A percentile compares a stretch with the other conserved stretches of the same genome.
Evolutionary conservation across 2,797 vertebrate species (phyloP).

Genomic region (Linurgus olivaceus): DNA sequence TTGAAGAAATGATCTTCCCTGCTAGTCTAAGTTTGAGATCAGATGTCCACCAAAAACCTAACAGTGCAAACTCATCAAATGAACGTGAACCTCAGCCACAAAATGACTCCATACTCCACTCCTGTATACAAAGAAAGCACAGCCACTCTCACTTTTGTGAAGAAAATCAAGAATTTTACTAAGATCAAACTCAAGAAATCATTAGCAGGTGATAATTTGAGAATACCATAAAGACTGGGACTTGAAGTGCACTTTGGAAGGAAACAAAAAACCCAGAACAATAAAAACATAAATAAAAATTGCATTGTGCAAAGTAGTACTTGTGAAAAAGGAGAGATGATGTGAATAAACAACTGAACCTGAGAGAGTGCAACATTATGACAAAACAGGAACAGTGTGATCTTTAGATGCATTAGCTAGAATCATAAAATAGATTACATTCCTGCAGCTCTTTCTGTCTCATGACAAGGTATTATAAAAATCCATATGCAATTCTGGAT

Average conservation of each 20-base stretch:
- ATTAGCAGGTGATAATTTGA: not conserved
- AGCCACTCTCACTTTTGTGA: not conserved
- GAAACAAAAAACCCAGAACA: not conserved
- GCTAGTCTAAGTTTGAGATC: not conserved
- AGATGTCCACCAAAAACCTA: not conserved
- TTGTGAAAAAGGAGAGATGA: not conserved
- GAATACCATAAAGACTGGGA: not conserved
- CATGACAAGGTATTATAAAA: not conserved
- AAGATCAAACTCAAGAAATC: not conserved
- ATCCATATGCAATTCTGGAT: not conserved
- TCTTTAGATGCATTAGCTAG: not conserved
- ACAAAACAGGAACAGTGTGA: not conserved
- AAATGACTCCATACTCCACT: not conserved
- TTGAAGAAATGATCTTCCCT: not conserved
- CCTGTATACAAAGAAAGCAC: not conserved
- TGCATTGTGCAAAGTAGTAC: not conserved
- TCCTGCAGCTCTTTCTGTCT: not conserved
- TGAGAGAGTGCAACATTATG: not conserved
- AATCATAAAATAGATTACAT: not conserved
- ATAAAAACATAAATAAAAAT: not conserved
- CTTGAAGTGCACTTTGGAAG: not conserved
- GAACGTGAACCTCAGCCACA: not conserved
- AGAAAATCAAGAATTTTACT: not conserved
- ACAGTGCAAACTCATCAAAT: not conserved
- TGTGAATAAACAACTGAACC: not conserved